These are phyloP conservation scores for Drosophila malerkotliana DNA, from an alignment of 1,140 invertebrate species.

Conservation along the genomic window DNA sequence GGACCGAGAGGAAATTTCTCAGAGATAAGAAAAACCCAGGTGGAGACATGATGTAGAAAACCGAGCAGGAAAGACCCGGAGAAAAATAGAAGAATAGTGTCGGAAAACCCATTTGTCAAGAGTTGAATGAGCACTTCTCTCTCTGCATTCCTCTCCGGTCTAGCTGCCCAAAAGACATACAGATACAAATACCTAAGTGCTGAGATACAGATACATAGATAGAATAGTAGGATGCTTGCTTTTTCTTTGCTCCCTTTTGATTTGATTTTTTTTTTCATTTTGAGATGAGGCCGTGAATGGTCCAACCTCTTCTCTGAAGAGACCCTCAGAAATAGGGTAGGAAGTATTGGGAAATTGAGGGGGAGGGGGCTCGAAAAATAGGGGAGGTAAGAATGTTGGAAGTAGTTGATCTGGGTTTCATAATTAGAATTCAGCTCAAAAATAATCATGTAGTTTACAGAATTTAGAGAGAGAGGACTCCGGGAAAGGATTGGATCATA, in stretches of 20 bases:
- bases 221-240: conserved; percentile 9
- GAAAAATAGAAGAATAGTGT: neutral
- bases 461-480: neutral
- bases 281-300: conserved; percentile 63
- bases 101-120: conserved; percentile 73
- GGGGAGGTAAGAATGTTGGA: conserved; percentile 39
- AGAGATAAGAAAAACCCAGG: conserved; percentile 42
- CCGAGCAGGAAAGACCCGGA: neutral
- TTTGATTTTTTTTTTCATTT: conserved; percentile 32
- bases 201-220: conserved; percentile 9
- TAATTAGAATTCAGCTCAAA: conserved; percentile 29
- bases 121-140: too few species aligned
- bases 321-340: conserved; percentile 3
- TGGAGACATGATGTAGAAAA: conserved; percentile 49
- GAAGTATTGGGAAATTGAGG: too few species aligned
- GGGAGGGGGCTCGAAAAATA: conserved; percentile 1
- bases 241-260: conserved; percentile 47
- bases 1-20: conserved; percentile 51
- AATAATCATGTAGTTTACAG: neutral
- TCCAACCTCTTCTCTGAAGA: conserved; percentile 57
- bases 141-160: conserved; percentile 37
- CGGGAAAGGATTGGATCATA: too few species aligned
- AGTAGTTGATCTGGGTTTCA: conserved; percentile 63
- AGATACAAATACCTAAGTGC: neutral
- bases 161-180: conserved; percentile 33